phyloP scores from a whole-genome alignment of 2,888 invertebrate genomes.

The Euphydryas editha region DNA sequence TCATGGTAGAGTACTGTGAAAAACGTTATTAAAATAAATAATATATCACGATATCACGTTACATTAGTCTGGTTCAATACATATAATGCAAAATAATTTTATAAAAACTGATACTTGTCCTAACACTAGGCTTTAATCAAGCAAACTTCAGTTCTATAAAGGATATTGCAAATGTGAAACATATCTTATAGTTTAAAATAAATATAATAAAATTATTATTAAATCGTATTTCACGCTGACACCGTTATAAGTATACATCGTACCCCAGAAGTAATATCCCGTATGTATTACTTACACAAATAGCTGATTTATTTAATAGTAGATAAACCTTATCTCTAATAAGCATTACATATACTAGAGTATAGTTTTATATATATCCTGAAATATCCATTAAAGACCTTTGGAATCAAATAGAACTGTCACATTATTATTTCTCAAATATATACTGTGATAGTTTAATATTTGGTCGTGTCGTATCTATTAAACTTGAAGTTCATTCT shows the following conservation, averaged over 20 bases:
- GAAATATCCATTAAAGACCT: background rate
- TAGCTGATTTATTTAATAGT: background rate
- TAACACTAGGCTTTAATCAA: no score
- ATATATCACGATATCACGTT: no score
- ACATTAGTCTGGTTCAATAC: no score
- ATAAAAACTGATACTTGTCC: no score
- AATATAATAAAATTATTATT: background rate
- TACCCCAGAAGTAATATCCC: background rate
- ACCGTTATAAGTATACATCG: background rate
- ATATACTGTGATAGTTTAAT: background rate
- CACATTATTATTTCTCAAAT: constrained; percentile 3
- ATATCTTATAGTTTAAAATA: background rate
- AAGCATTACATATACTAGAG: background rate
- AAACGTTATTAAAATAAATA: no score
- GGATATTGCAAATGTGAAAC: background rate
- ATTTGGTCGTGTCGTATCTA: background rate
- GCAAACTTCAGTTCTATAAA: background rate
- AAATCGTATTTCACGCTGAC: background rate
- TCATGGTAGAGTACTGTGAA: no score
- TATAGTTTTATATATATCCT: background rate
- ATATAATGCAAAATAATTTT: no score
- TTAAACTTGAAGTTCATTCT: background rate
- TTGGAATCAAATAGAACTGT: background rate
- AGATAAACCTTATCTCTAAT: no score
- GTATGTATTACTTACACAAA: background rate